These are phyloP conservation scores for Coilia nasus DNA, from an alignment of 2,797 vertebrate species.

Conservation along the genomic window DNA sequence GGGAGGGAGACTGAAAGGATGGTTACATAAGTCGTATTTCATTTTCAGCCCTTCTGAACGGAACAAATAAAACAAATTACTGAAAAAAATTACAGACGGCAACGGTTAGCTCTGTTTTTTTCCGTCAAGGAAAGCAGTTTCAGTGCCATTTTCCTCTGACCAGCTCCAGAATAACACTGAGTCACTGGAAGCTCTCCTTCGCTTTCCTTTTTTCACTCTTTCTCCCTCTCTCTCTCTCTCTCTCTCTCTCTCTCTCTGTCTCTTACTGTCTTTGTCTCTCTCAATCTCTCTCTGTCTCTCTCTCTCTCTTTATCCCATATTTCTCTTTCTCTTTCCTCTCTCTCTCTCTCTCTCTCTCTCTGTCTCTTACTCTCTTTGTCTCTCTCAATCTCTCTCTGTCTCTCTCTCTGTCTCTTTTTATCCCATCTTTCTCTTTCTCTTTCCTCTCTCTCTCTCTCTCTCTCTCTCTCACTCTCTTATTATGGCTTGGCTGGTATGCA, in stretches of 20 bases:
- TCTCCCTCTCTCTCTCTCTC: conserved; percentile 52
- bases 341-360: too few species aligned
- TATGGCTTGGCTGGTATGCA: conserved; percentile 52
- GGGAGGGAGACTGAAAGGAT: conserved; percentile 45
- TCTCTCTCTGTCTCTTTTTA: too few species aligned
- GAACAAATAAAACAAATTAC: conserved; percentile 62
- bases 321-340: too few species aligned
- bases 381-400: too few species aligned
- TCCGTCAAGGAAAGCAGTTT: conserved; percentile 60
- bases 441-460: conserved; percentile 20
- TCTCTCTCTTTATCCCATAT: too few species aligned
- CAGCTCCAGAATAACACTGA: conserved; percentile 66
- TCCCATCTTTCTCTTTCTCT: not conserved
- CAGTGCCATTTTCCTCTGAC: conserved; percentile 49
- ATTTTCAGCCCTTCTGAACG: conserved; percentile 52
- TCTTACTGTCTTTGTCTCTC: too few species aligned
- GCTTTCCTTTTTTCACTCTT: conserved; percentile 33
- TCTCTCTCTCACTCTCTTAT: conserved; percentile 20
- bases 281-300: too few species aligned
- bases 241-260: conserved; percentile 23
- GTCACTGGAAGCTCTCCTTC: conserved; percentile 58
- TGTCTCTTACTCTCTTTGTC: too few species aligned
- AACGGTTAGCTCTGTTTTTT: conserved; percentile 57
- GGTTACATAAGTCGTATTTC: conserved; percentile 69
- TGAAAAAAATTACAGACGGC: conserved; percentile 64